Evolutionary conservation across 2,888 invertebrate species (phyloP).

Genomic region (Ormyrus rosae): DNA sequence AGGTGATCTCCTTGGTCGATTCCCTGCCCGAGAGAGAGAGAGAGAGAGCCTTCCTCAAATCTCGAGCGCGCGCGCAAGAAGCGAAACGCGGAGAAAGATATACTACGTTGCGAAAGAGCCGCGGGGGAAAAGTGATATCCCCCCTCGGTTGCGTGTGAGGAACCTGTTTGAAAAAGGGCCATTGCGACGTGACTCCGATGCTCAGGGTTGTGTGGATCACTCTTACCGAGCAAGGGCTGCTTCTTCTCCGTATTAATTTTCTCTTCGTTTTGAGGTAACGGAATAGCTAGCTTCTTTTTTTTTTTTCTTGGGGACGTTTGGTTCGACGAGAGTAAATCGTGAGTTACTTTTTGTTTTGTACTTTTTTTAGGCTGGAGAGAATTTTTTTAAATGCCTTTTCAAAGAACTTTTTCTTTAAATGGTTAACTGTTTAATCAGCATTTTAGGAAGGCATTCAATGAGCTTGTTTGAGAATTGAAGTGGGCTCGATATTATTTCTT

Average conservation of each 20-base stretch:
- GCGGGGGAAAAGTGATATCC: constrained; percentile 45
- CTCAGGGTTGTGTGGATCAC: constrained; percentile 13
- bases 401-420: too few relatives aligned
- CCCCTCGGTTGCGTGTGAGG: neutral
- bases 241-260: neutral
- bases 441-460: too few relatives aligned
- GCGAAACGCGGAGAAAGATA: neutral
- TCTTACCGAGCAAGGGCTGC: neutral
- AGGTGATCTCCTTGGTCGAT: neutral
- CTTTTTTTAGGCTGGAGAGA: too few relatives aligned
- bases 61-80: neutral
- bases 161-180: constrained; percentile 28
- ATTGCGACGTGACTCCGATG: constrained; percentile 3
- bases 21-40: neutral
- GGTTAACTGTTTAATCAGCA: too few relatives aligned
- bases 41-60: neutral
- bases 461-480: too few relatives aligned
- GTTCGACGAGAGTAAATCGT: too few relatives aligned
- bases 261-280: neutral
- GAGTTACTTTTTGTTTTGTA: too few relatives aligned
- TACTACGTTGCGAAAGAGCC: constrained; percentile 6
- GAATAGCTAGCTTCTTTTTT: too few relatives aligned
- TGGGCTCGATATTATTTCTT: too few relatives aligned
- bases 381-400: too few relatives aligned
- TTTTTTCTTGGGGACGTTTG: too few relatives aligned